Base-by-base conservation (phyloP, 2,888 invertebrate species). In the Melangyna quadrimaculata region DNA sequence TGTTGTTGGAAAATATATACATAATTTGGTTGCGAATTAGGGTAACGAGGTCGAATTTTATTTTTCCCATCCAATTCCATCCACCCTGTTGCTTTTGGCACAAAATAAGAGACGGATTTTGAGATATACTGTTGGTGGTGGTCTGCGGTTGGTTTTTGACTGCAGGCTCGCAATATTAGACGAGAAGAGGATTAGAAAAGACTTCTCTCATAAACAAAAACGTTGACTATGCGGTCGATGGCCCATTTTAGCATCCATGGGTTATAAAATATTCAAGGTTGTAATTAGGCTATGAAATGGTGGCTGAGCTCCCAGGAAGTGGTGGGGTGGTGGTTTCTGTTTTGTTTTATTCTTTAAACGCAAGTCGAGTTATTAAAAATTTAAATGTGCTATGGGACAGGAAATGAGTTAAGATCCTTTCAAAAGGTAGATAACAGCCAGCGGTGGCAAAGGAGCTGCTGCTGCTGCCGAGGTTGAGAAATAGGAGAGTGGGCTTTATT, bases 191-290 rank as follows among this genome's bases (percentile, higher is more conserved):
- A 86, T 80, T 86, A 77, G 72, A 67, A n/a, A n/a, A 78, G 29
- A 65, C 12, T 43, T 43, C 43, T 43, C 43, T 57, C 29, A 45
- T 32, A 65, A 65, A 72, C 57, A 32, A 29, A 37, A 61, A 53
- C 67, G 45, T 65, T 45, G 67, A 69, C 57, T 74, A 17, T 61
- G 72, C 22, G 57, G 32, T 19, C 22, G 57, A 27, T 19, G 45
- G 29, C 48, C 67, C 51, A 32, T 67, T 67, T 67, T 51, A 45
- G 48, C 48, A 63, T 61, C 37, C 19, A 61, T 48, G 70, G 69
- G 75, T 77, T 43, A 72, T 83, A 73, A 87, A 84, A 82, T 84
- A 86, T 86, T 86, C 80, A 86, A 86, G 77, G 86, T 51, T 86
- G 84, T 81, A 80, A 86, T 77, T 86, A 81, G 77, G 67, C 81